Evolutionary conservation across 1,140 invertebrate species (phyloP), one percentile per base, ranked within the genome.

Genomic region (Trichonephila clavipes): DNA sequence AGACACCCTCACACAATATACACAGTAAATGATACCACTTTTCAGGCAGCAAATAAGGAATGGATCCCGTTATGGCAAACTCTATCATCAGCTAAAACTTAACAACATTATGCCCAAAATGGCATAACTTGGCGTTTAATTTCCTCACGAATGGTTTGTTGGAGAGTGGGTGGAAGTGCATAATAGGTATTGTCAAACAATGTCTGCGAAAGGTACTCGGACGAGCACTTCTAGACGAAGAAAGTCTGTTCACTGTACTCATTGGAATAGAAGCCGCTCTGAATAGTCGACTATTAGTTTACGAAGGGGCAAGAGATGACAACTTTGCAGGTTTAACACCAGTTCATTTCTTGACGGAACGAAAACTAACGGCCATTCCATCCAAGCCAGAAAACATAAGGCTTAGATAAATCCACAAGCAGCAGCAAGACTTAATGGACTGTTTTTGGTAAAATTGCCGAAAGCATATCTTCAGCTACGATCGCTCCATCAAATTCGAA

Each of bases 301-400:
- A 85, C 83, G 40, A 85, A 85, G 51, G 59, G 19, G 40, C 2
- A 51, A 44, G 4, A 10, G 51, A 85, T 21, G 51, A 59, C n/a
- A 88, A 2, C 4, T 24, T 6, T 44, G 85, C 40, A 87, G 85
- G 59, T 34, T 87, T 87, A n/a, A 64, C 59, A 87, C 34, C 59
- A 24, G 51, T 10, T 12, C 51, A 87, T 62, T 87, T 82, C 44
- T 51, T 51, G 44, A 51, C 8, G 1, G 44, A 2, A 51, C 44
- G 44, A 51, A 51, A 1, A 51, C 1, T 1, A 51, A 51, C 44
- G 44, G 44, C 44, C 44, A 51, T 51, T 51, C 44, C 44, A 51
- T 51, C 44, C 44, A 51, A 2, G 44, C 44, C 3, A 51, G 44
- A 51, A 51, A 51, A 51, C 2, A 51, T 8, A 51, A 51, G 44